phyloP scores from a whole-genome alignment of 1,140 invertebrate genomes.

The Drosophila arawakana region DNA sequence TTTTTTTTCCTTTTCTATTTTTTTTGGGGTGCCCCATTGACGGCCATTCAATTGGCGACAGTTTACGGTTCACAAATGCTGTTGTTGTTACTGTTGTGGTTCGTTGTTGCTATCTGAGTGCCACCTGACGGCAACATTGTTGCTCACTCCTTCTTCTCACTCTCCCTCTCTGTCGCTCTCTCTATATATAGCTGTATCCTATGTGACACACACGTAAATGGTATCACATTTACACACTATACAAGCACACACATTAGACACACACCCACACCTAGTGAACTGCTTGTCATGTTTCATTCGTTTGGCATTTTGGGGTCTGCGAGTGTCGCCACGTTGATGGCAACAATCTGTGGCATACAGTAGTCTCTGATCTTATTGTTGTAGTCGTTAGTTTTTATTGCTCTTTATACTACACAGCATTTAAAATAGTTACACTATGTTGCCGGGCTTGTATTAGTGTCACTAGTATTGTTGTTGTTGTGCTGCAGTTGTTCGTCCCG shows the following conservation, averaged over 20 bases:
- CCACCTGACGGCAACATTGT: conserved; percentile 55
- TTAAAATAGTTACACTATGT: conserved; percentile 32
- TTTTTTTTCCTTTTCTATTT: conserved; percentile 1
- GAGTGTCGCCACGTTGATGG: conserved; percentile 30
- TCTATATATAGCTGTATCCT: not conserved
- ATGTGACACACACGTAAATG: conserved; percentile 24
- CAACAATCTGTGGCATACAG: conserved; percentile 44
- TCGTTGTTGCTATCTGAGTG: conserved; percentile 2
- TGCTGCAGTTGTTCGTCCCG: conserved; percentile 11
- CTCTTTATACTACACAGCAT: conserved; percentile 49
- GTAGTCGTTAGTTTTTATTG: conserved; percentile 76
- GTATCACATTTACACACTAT: conserved; percentile 30
- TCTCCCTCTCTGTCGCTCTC: not conserved
- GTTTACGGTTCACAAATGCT: conserved; percentile 39
- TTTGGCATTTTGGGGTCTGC: conserved; percentile 36
- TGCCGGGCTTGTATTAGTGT: conserved; percentile 25
- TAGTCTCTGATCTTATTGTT: conserved; percentile 48
- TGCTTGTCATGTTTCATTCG: conserved; percentile 37
- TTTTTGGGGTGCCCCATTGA: conserved; percentile 62
- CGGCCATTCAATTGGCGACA: conserved; percentile 58
- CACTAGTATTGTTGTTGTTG: conserved; percentile 3
- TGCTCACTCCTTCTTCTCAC: not conserved
- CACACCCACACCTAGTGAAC: conserved; percentile 5
- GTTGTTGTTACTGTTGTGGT: conserved; percentile 6
- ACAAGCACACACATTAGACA: conserved; percentile 10